Evolutionary conservation across 2,888 invertebrate genomes (phyloP), one percentile per base, ranked within the genome.

Genomic region (Lasioglossum calceatum): DNA sequence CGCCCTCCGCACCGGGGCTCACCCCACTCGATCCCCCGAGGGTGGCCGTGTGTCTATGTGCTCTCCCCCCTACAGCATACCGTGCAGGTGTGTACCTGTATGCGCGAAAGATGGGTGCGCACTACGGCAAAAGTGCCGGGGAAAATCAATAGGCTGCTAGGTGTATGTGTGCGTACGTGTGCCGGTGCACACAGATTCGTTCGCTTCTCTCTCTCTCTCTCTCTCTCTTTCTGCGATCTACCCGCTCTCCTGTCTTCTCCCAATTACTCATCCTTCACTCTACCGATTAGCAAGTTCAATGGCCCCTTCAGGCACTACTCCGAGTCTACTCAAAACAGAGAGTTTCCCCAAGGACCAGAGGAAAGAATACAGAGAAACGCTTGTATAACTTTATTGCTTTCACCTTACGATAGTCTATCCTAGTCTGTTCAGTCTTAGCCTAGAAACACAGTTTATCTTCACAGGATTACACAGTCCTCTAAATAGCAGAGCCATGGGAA

Each of bases 91-190:
- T 27, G 77, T 81, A 42, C 36, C 74, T 85, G 80, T 83, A 91
- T 91, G 92, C 92, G 92, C 91, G 90, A 86, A 87, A 81, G 87
- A 89, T 91, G 92, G 90, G 94, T 92, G 94, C 93, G 93, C 94
- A 93, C 92, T 92, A 93, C 91, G 90, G 91, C 90, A 90, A 92
- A 91, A 90, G 89, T 90, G 82, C 85, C 72, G 88, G 81, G 91
- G 92, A 94, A 94, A 95, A 95, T 95, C 94, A 94, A 94, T 95
- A 95, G 91, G 23, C 90, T 84, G 73, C 77, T 85, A 54, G 80
- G 64, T 83, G 64, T 32, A n/a, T 10, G 58, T n/a, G 58, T 58
- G n/a, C 1, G 12, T n/a, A 12, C n/a, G 58, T n/a, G 82, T 84
- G 71, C 47, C 81, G 70, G 85, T 89, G 90, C 80, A 88, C 80